Base-by-base conservation (phyloP, 1,140 invertebrate species). In the Papilio helenus region DNA sequence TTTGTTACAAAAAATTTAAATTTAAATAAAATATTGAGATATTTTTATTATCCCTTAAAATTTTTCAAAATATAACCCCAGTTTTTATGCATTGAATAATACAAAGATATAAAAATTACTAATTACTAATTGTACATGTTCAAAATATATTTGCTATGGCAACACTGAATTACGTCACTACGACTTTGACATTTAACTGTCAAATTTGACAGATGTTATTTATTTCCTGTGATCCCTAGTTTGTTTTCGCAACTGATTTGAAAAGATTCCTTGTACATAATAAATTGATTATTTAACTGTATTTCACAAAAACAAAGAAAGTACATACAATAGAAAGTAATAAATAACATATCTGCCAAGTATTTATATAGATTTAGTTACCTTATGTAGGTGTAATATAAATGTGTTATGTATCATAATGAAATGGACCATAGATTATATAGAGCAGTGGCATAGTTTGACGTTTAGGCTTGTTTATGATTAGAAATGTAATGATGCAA, bases 291-390 rank as follows among this genome's bases (percentile, higher is more conserved):
- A 8, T 26, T 49, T 49, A 16, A 23, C 5, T 4, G 10, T 42
- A 42, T 23, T 44, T 49, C 2, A 46, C 49, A 39, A 39, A 46
- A 73, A 23, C 4, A 46, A 23, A 46, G 18, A 8, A 76, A 55
- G 23, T 73, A 73, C 44, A 16, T 76, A 76, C 23, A 49, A 82
- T 86, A 79, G 80, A 84, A 82, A 76, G 81, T 77, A 85, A 82
- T 84, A 84, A 85, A 82, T 84, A 85, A 90, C 88, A 90, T 90
- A 90, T 90, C 88, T 89, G 88, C 88, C 88, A 90, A 90, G 76
- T 86, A 85, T 84, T 84, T 78, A 85, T 82, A 81, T 87, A 85
- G 84, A 78, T 72, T 81, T 88, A 90, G 89, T 90, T 89, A 90
- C 88, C 89, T 88, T 74, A 73, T 20, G 34, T 74, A 74, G 72